phyloP scores from a whole-genome alignment of 2,113 vertebrate species.

The Pantherophis guttatus region DNA sequence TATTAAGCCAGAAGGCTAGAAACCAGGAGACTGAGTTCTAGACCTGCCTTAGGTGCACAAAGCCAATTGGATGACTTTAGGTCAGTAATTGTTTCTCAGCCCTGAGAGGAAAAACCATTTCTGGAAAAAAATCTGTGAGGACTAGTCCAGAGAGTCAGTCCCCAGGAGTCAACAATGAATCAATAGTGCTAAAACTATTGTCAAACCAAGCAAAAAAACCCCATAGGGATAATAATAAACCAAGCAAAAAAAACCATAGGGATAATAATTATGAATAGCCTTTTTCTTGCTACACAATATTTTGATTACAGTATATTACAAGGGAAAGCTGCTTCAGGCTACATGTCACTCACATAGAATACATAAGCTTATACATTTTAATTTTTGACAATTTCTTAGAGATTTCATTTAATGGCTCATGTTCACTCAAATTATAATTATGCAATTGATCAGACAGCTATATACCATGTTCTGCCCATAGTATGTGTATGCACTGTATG shows the following conservation, averaged over 20 bases:
- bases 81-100: neutral
- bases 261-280: neutral
- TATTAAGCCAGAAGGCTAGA: neutral
- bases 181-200: neutral
- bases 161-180: neutral
- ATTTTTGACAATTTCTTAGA: conserved; percentile 8
- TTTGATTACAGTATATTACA: conserved; percentile 11
- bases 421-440: neutral
- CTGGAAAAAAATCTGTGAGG: neutral
- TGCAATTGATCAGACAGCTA: too few relatives aligned
- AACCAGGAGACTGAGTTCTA: neutral
- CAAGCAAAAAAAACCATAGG: too few relatives aligned
- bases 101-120: neutral
- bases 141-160: neutral
- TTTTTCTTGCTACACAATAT: neutral
- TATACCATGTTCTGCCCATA: neutral
- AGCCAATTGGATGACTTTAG: neutral
- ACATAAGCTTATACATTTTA: neutral
- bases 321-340: neutral
- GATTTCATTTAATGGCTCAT: neutral
- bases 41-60: neutral
- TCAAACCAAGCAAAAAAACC: neutral
- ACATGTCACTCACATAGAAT: neutral
- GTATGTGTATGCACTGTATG: neutral
- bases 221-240: neutral